Evolutionary conservation across 2,113 vertebrate genomes (phyloP).

Genomic region (Galbula dea): DNA sequence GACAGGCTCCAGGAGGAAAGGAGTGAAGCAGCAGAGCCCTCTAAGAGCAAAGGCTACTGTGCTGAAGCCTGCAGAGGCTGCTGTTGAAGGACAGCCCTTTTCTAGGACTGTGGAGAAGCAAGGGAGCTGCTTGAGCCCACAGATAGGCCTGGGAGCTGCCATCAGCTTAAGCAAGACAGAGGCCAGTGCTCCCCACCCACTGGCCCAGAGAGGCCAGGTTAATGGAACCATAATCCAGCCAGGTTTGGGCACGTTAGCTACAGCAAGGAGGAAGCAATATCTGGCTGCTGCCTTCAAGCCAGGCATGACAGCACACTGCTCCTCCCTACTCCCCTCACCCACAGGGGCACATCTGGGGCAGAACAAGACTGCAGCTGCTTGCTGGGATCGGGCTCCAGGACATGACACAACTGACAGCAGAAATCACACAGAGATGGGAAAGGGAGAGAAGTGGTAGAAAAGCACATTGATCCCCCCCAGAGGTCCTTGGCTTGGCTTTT

Average conservation of each 20-base stretch:
- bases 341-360: background rate
- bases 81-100: background rate
- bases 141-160: background rate
- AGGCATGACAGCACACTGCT: background rate
- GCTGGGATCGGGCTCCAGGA: slow-evolving; percentile 50
- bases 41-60: background rate
- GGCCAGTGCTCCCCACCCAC: background rate
- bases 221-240: background rate
- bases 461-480: slow-evolving; percentile 1
- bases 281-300: background rate
- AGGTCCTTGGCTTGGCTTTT: slow-evolving; percentile 17
- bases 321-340: background rate
- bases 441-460: background rate
- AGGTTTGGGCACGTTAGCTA: background rate
- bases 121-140: background rate
- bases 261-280: background rate
- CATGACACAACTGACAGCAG: background rate
- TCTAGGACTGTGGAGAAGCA: background rate
- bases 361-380: slow-evolving; percentile 3
- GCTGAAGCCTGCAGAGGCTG: background rate
- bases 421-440: background rate
- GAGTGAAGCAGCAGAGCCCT: background rate
- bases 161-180: background rate
- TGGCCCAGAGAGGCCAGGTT: background rate
- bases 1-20: background rate